These are phyloP conservation scores for Hydrozoanthus tunicans DNA, from an alignment of 64 coral and sea anemone genomes.

Conservation along the genomic window DNA sequence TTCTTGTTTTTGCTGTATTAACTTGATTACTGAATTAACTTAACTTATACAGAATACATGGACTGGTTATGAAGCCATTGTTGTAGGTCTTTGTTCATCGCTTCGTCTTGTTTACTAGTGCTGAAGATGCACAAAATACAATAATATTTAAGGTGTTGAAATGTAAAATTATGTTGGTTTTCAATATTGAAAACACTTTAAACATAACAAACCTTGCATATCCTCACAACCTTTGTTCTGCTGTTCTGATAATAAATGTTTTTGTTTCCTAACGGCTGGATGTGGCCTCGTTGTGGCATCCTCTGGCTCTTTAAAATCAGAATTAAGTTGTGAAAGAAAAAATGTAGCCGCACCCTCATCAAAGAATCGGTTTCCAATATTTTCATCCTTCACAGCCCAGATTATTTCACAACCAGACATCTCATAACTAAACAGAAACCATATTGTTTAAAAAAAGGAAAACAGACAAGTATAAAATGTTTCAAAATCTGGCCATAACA, in stretches of 20 bases:
- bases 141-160: too few relatives aligned
- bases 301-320: background rate
- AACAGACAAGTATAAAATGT: too few relatives aligned
- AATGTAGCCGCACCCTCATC: slow-evolving; percentile 94
- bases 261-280: slow-evolving; percentile 62
- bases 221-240: background rate
- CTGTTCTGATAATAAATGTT: slow-evolving; percentile 49
- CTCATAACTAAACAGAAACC: slow-evolving; percentile 76
- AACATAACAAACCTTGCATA: background rate
- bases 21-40: too few relatives aligned
- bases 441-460: too few relatives aligned
- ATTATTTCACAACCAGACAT: slow-evolving; percentile 83
- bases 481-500: background rate
- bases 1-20: too few relatives aligned
- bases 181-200: too few relatives aligned
- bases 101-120: too few relatives aligned
- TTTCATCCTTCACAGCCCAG: slow-evolving; percentile 93
- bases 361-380: slow-evolving; percentile 88
- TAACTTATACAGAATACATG: too few relatives aligned
- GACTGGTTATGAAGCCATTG: too few relatives aligned
- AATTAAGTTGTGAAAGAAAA: slow-evolving; percentile 70
- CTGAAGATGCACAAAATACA: too few relatives aligned
- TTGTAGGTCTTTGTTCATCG: too few relatives aligned
- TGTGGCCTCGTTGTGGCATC: background rate
- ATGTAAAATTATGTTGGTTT: too few relatives aligned